phyloP scores from a whole-genome alignment of 2,797 vertebrate species.

The Sebastes aleutianus region DNA sequence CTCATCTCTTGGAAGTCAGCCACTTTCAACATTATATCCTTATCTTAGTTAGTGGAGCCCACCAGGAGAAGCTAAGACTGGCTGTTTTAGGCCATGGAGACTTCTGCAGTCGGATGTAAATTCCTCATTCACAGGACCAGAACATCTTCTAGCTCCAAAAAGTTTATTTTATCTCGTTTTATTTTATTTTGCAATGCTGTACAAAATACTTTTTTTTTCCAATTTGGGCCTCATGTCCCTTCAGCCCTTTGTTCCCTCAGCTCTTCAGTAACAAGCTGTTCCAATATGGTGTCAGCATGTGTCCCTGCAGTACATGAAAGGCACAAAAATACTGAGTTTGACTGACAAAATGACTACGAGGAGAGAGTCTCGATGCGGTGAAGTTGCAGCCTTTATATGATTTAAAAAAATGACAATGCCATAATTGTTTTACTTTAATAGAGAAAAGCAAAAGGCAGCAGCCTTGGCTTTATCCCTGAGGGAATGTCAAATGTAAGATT shows the following conservation, averaged over 20 bases:
- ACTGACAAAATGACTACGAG: constrained; percentile 22
- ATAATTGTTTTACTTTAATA: constrained; percentile 49
- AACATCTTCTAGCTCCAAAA: constrained; percentile 18
- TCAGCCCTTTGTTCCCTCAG: constrained; percentile 34
- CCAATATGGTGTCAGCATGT: constrained; percentile 17
- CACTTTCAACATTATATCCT: constrained; percentile 67
- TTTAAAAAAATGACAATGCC: constrained; percentile 9
- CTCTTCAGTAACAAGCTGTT: constrained; percentile 30
- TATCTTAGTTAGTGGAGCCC: constrained; percentile 64
- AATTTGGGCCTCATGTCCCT: constrained; percentile 17
- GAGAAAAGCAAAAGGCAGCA: constrained; percentile 31
- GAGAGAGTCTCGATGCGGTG: neutral
- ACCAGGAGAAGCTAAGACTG: constrained; percentile 48
- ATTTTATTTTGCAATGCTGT: constrained; percentile 7
- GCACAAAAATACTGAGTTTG: constrained; percentile 9
- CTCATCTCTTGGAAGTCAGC: constrained; percentile 65
- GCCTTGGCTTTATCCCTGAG: constrained; percentile 38
- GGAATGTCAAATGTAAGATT: constrained; percentile 48
- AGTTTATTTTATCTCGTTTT: constrained; percentile 15
- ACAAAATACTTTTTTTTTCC: neutral
- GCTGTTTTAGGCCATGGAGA: constrained; percentile 46
- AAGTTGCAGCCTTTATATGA: constrained; percentile 2
- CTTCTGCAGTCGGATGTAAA: constrained; percentile 29
- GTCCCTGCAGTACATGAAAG: constrained; percentile 19
- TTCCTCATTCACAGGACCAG: constrained; percentile 1